A percentile compares a stretch with the other conserved stretches of the same genome.
phyloP scores from a whole-genome alignment of 2,797 vertebrate species.

The Enteromius fasciolatus region DNA sequence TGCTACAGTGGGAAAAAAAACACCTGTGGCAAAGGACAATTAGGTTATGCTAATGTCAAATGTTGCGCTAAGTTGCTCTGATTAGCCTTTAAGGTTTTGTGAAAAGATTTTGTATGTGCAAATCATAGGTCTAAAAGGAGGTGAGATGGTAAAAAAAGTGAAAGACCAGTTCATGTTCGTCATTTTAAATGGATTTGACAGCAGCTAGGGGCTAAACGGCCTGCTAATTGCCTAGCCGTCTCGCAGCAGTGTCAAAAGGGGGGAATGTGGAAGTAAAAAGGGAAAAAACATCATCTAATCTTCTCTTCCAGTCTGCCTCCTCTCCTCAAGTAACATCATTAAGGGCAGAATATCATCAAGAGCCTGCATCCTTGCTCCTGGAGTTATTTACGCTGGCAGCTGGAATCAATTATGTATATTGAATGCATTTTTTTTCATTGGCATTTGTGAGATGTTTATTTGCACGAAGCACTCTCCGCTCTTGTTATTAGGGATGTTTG shows the following conservation, averaged over 20 bases:
- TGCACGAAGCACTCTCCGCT: slow-evolving; percentile 26
- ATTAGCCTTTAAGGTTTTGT: slow-evolving; percentile 48
- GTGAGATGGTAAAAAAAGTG: slow-evolving; percentile 20
- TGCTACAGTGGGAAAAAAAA: background rate
- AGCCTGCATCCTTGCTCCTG: slow-evolving; percentile 30
- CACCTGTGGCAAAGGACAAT: slow-evolving; percentile 31
- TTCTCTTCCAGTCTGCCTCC: slow-evolving; percentile 29
- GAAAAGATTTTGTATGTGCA: slow-evolving; percentile 37
- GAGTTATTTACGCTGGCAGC: slow-evolving; percentile 51
- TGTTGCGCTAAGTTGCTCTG: slow-evolving; percentile 16
- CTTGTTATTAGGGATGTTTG: slow-evolving; percentile 44
- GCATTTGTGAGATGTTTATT: slow-evolving; percentile 57
- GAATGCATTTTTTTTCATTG: slow-evolving; percentile 48
- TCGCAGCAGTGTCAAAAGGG: slow-evolving; percentile 24
- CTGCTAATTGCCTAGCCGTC: slow-evolving; percentile 54
- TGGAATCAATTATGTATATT: slow-evolving; percentile 62
- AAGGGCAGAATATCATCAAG: slow-evolving; percentile 47
- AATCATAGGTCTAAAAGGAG: slow-evolving; percentile 42
- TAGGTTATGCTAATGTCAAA: slow-evolving; percentile 40
- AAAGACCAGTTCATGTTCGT: slow-evolving; percentile 31
- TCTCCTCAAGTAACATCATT: slow-evolving; percentile 51
- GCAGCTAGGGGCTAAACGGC: slow-evolving; percentile 45
- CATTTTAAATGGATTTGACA: slow-evolving; percentile 56
- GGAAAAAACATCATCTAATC: slow-evolving; percentile 29
- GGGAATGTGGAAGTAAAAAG: slow-evolving; percentile 38